Evolutionary conservation across 2,888 invertebrate species (phyloP).

Genomic region (Craniophora ligustri): DNA sequence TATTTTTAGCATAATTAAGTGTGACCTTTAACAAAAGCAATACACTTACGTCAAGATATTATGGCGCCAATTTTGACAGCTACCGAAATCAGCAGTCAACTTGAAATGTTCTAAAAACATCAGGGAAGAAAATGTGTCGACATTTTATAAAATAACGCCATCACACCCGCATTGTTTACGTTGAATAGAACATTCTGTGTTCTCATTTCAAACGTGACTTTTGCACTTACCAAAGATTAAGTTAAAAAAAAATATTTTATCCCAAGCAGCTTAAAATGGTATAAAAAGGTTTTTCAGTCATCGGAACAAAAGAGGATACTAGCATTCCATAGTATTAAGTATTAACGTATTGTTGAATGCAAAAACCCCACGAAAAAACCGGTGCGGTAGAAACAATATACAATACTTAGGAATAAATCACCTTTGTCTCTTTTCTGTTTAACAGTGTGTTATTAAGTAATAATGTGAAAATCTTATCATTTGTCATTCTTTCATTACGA

Average conservation of each 20-base stretch:
- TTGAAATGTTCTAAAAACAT: slow-evolving; percentile 10
- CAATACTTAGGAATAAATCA: too few relatives aligned
- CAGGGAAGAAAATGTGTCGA: neutral
- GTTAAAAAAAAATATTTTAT: slow-evolving; percentile 1
- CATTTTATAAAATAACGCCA: slow-evolving; percentile 25
- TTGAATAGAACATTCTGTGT: slow-evolving; percentile 13
- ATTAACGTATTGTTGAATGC: too few relatives aligned
- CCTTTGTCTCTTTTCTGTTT: too few relatives aligned
- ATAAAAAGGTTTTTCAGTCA: too few relatives aligned
- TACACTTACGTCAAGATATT: slow-evolving; percentile 11
- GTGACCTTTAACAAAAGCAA: neutral
- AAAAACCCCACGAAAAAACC: too few relatives aligned
- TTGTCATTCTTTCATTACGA: too few relatives aligned
- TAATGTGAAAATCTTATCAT: too few relatives aligned
- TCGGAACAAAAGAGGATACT: too few relatives aligned
- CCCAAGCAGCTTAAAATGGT: too few relatives aligned
- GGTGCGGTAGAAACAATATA: too few relatives aligned
- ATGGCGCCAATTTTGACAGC: slow-evolving; percentile 5
- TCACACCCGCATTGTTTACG: slow-evolving; percentile 13
- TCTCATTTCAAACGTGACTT: slow-evolving; percentile 27
- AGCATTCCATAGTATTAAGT: too few relatives aligned
- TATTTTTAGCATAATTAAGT: neutral
- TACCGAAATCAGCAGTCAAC: slow-evolving; percentile 1
- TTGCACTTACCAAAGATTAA: slow-evolving; percentile 9
- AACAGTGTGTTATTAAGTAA: too few relatives aligned